Evolutionary conservation across 2,113 vertebrate species (phyloP).

Genomic region (Microcebus murinus): DNA sequence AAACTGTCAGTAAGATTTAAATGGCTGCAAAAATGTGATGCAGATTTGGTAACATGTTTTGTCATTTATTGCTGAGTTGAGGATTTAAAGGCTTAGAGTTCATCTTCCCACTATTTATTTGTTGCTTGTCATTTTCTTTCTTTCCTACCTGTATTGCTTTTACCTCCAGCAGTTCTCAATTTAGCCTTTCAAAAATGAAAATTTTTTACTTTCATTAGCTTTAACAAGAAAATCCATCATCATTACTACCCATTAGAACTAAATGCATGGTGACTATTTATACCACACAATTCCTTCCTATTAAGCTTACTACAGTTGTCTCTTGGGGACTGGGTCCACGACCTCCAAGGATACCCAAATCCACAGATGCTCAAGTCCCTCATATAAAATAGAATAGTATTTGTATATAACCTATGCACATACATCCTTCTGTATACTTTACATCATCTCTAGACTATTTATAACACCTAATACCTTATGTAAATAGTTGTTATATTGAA

Average conservation of each 20-base stretch:
- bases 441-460: not conserved
- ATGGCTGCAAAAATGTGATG: constrained; percentile 1
- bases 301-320: not conserved
- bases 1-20: constrained; percentile 47
- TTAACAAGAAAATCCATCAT: constrained; percentile 68
- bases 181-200: constrained; percentile 35
- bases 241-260: constrained; percentile 46
- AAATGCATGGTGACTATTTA: not conserved
- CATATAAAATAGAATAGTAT: not conserved
- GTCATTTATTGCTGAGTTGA: not conserved
- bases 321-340: not conserved
- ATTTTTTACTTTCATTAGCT: constrained; percentile 61
- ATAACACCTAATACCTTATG: not conserved
- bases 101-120: not conserved
- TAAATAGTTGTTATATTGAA: not conserved
- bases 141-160: constrained; percentile 15
- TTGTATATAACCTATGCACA: not conserved
- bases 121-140: constrained; percentile 11
- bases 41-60: not conserved
- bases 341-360: not conserved
- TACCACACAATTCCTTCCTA: not conserved
- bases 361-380: not conserved
- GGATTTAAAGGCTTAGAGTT: not conserved
- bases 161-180: constrained; percentile 45
- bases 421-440: not conserved